Evolutionary conservation across 2,888 invertebrate species (phyloP).

Genomic region (Onchidella celtica): DNA sequence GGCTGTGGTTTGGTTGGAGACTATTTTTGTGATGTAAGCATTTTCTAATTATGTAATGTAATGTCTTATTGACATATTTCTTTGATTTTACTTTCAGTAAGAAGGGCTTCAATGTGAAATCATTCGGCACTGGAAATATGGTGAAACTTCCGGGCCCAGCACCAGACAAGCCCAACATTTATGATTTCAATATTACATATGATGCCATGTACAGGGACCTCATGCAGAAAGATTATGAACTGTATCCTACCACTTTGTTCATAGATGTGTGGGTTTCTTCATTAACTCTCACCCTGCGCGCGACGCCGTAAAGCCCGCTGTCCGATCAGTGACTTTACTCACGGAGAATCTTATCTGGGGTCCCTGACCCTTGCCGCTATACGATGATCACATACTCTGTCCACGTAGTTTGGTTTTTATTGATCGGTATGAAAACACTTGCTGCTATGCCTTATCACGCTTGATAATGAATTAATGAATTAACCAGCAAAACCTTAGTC

Average conservation of each 20-base stretch:
- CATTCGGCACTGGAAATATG: constrained; percentile 85
- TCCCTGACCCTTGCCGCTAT: too few species aligned
- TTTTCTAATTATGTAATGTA: background rate
- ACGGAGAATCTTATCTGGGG: too few species aligned
- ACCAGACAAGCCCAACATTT: constrained; percentile 94
- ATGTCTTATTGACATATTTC: background rate
- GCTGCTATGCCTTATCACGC: too few species aligned
- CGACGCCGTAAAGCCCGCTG: too few species aligned
- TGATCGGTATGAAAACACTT: too few species aligned
- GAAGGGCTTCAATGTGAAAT: constrained; percentile 96
- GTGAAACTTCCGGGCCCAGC: constrained; percentile 98
- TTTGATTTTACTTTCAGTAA: constrained; percentile 84
- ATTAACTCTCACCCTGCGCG: background rate
- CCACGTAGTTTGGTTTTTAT: too few species aligned
- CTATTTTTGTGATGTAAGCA: too few species aligned
- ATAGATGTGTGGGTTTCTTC: background rate
- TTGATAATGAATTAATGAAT: too few species aligned
- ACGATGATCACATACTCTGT: too few species aligned
- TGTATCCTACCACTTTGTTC: constrained; percentile 84
- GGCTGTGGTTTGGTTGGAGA: too few species aligned
- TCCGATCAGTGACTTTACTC: too few species aligned
- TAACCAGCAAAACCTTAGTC: too few species aligned
- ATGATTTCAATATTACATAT: constrained; percentile 97
- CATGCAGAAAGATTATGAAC: constrained; percentile 91
- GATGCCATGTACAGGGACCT: constrained; percentile 97